Percentiles rank a stretch among this genome's conserved stretches.
These are phyloP conservation scores for Acanthosepion esculentum DNA, from an alignment of 2,888 invertebrate genomes.

Conservation along the genomic window DNA sequence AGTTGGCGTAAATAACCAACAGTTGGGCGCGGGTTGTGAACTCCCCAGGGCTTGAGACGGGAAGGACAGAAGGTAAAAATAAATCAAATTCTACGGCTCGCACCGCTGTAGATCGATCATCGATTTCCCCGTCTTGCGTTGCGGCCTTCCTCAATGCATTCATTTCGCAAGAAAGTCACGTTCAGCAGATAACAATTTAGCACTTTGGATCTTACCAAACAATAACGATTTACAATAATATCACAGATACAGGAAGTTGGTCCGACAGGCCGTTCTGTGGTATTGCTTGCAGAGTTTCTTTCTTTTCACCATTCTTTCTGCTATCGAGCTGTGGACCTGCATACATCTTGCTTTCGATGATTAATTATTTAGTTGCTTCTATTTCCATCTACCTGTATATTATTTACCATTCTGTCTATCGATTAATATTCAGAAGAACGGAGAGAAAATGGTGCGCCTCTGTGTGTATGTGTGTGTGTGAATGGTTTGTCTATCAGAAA, in stretches of 20 bases:
- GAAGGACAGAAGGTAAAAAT: not conserved
- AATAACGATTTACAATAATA: slow-evolving; percentile 12
- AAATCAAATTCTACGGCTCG: not conserved
- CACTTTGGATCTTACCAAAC: not conserved
- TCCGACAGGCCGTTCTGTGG: not conserved
- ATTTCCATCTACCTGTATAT: not conserved
- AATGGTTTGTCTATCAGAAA: too few relatives aligned
- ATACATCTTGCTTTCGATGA: not conserved
- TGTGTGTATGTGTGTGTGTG: too few relatives aligned
- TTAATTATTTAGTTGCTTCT: not conserved
- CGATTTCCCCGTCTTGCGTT: not conserved
- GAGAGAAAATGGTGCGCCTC: too few relatives aligned
- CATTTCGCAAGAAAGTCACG: not conserved
- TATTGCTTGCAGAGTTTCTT: not conserved
- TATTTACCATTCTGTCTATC: not conserved
- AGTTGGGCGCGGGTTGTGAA: not conserved
- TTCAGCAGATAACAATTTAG: not conserved
- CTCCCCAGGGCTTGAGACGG: not conserved
- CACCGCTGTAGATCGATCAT: not conserved
- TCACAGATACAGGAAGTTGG: not conserved
- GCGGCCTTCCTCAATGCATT: not conserved
- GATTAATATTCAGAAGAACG: too few relatives aligned
- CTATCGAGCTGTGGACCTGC: too few relatives aligned
- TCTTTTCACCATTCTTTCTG: too few relatives aligned
- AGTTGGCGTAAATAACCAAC: not conserved